Percentiles rank a stretch among this genome's conserved stretches.
Conservation (phyloP, 2,797 vertebrate genomes). For the Molossus molossus region DNA sequence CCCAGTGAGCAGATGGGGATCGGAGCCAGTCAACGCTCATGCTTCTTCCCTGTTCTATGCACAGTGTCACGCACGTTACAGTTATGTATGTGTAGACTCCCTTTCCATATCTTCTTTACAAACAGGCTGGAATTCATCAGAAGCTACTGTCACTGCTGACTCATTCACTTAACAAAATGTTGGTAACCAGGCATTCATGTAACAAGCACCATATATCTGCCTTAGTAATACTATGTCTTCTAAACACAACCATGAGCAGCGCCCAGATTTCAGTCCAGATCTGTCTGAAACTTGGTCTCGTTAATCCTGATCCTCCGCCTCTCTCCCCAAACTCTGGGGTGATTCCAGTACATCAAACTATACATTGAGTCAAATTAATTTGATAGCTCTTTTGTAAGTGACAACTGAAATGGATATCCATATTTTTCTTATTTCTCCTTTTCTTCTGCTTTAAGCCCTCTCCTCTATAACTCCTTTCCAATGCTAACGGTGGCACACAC, state of each 20-base stretch:
- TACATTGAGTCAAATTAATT: neutral
- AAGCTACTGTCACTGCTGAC: neutral
- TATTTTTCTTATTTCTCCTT: neutral
- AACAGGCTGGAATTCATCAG: neutral
- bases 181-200: neutral
- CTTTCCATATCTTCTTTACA: neutral
- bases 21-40: neutral
- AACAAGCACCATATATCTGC: neutral
- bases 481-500: neutral
- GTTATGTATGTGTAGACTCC: neutral
- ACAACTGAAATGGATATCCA: neutral
- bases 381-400: neutral
- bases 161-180: neutral
- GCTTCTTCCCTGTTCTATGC: neutral
- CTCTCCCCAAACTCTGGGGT: neutral
- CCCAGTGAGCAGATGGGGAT: neutral
- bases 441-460: neutral
- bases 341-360: neutral
- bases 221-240: neutral
- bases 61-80: neutral
- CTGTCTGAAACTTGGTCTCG: neutral
- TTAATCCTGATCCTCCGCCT: neutral
- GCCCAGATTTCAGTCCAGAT: neutral
- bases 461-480: neutral
- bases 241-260: neutral